Evolutionary conservation across 2,797 vertebrate genomes (phyloP).

Genomic region (Halcyon badia): DNA sequence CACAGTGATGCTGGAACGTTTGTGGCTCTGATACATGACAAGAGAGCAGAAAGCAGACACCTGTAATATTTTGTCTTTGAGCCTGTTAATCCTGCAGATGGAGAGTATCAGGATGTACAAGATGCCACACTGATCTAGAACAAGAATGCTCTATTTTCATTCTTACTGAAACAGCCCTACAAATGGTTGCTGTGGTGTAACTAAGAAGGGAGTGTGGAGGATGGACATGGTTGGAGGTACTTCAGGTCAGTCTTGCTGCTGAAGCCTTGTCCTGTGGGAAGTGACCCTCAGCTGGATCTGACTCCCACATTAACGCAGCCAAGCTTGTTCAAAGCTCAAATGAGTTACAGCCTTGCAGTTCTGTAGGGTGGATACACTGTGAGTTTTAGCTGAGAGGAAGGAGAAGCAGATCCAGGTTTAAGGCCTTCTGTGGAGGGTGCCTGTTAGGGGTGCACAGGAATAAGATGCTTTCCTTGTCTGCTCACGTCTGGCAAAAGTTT

Average conservation of each 20-base stretch:
- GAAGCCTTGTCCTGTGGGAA: neutral
- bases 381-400: neutral
- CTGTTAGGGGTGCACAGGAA: neutral
- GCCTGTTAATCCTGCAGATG: neutral
- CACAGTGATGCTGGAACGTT: neutral
- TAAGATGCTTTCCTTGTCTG: neutral
- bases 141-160: neutral
- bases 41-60: neutral
- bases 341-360: neutral
- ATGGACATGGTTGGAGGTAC: neutral
- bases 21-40: neutral
- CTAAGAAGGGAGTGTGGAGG: neutral
- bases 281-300: neutral
- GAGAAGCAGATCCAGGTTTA: neutral
- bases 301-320: neutral
- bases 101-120: neutral
- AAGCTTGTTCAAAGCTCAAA: neutral
- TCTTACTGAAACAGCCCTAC: neutral
- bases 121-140: neutral
- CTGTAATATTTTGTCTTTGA: neutral
- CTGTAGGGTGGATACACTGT: rapidly evolving
- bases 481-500: neutral
- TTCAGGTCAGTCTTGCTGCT: neutral
- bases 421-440: neutral
- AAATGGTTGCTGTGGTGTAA: neutral